phyloP scores from a whole-genome alignment of 1,140 invertebrate species.

The Polyergus mexicanus region DNA sequence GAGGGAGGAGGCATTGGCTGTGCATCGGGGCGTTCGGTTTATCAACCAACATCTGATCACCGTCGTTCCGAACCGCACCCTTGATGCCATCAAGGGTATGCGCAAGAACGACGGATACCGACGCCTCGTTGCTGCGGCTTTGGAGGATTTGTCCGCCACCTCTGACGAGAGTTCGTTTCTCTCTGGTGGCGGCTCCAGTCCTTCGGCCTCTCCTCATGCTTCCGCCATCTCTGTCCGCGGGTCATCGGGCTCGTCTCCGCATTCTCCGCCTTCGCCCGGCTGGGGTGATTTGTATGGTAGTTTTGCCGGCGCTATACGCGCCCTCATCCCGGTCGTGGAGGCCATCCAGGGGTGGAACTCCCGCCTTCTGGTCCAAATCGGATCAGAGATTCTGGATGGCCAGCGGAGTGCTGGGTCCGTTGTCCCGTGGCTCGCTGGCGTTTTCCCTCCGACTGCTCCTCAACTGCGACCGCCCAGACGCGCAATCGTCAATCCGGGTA shows the following conservation, averaged over 20 bases:
- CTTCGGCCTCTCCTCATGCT: background rate
- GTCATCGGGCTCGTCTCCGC: background rate
- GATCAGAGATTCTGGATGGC: background rate
- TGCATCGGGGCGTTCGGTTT: background rate
- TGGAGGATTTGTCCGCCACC: background rate
- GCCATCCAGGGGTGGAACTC: conserved; percentile 9
- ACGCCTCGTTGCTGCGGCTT: background rate
- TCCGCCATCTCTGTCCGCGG: background rate
- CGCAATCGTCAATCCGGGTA: background rate
- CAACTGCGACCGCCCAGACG: background rate
- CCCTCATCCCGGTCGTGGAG: background rate
- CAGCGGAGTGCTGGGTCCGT: background rate
- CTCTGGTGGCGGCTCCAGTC: background rate
- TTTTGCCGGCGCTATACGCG: background rate
- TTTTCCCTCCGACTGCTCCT: background rate
- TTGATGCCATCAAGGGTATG: conserved; percentile 11
- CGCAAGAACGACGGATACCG: background rate
- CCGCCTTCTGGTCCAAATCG: background rate
- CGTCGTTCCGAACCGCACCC: background rate
- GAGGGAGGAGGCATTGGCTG: background rate
- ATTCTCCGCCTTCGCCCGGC: background rate
- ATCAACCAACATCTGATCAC: background rate
- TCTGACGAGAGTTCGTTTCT: too few relatives aligned
- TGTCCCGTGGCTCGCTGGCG: background rate
- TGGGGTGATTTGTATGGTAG: background rate